Evolutionary conservation across 2,797 vertebrate species (phyloP).

Genomic region (Peromyscus attwateri): DNA sequence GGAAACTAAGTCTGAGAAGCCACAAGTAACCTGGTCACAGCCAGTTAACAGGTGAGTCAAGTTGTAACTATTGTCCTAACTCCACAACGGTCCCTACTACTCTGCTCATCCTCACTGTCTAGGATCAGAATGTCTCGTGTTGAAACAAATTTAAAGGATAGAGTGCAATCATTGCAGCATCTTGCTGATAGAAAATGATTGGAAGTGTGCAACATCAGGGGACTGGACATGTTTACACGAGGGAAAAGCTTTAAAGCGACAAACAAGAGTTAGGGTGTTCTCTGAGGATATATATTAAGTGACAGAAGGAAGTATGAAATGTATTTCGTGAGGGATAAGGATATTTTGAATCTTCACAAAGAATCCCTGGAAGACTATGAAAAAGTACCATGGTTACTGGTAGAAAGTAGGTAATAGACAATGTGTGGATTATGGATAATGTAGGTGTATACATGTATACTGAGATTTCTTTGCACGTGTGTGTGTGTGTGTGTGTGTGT

Average conservation of each 20-base stretch:
- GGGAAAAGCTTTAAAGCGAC: slow-evolving; percentile 11
- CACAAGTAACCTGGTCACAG: not conserved
- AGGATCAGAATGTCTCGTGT: not conserved
- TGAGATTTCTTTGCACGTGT: not conserved
- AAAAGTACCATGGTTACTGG: not conserved
- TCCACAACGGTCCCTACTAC: not conserved
- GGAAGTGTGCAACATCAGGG: not conserved
- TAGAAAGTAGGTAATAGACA: not conserved
- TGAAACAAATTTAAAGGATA: slow-evolving; percentile 21
- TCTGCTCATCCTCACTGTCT: not conserved
- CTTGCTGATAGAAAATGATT: slow-evolving; percentile 17
- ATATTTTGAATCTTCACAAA: slow-evolving; percentile 28
- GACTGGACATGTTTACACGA: not conserved
- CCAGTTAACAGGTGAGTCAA: not conserved
- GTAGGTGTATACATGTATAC: not conserved
- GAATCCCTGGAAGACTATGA: slow-evolving; percentile 30
- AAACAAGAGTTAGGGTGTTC: not conserved
- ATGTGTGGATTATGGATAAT: not conserved
- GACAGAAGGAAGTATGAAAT: not conserved
- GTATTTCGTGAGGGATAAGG: not conserved
- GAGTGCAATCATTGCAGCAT: not conserved
- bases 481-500: too few species aligned
- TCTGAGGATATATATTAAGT: not conserved
- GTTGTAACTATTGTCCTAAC: not conserved
- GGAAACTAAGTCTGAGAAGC: slow-evolving; percentile 30